Evolutionary conservation across 2,797 vertebrate species (phyloP).

Genomic region (Sebastiscus tertius): DNA sequence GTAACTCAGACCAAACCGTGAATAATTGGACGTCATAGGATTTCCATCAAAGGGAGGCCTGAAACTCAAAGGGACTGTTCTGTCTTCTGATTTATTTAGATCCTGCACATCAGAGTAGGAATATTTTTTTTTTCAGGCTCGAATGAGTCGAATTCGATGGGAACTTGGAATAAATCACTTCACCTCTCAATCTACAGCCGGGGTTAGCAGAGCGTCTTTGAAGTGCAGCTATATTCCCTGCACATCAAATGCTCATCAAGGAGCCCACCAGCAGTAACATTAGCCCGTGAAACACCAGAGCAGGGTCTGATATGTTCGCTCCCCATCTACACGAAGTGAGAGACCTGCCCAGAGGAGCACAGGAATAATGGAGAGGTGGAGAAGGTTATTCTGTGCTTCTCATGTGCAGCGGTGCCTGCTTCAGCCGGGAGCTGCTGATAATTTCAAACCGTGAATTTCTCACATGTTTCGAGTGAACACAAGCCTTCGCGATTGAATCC

Average conservation of each 20-base stretch:
- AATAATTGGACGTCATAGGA: conserved; percentile 24
- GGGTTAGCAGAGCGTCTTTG: conserved; percentile 9
- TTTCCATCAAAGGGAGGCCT: conserved; percentile 13
- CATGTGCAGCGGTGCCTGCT: not conserved
- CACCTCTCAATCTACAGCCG: not conserved
- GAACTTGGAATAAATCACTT: conserved; percentile 20
- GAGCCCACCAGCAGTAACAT: not conserved
- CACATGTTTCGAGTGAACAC: not conserved
- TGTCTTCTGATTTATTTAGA: not conserved
- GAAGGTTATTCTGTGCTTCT: not conserved
- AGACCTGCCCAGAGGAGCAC: not conserved
- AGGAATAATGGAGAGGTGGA: not conserved
- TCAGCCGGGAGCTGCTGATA: not conserved
- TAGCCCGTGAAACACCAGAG: not conserved
- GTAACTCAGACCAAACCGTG: not conserved
- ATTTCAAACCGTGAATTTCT: not conserved
- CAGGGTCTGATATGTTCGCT: not conserved
- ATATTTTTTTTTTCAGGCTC: not conserved
- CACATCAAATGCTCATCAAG: not conserved
- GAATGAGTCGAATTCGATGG: not conserved
- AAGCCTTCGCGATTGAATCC: not conserved
- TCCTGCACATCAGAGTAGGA: not conserved
- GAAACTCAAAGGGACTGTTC: not conserved
- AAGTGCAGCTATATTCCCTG: conserved; percentile 1
- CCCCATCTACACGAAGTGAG: not conserved